Evolutionary conservation across 2,113 vertebrate genomes (phyloP).

Genomic region (Apistogramma diplotaenia): DNA sequence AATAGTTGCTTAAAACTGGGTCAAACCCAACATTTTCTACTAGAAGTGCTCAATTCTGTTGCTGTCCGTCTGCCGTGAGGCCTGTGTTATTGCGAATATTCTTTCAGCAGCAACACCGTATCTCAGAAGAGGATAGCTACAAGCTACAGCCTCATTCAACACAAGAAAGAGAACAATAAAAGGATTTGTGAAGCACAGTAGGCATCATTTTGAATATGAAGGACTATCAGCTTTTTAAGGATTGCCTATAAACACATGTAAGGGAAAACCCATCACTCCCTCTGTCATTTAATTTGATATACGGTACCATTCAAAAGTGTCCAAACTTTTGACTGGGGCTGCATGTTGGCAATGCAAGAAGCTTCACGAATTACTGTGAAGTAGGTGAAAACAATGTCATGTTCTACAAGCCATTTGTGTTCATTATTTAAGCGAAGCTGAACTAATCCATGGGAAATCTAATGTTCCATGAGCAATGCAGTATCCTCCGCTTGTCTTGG

Average conservation of each 20-base stretch:
- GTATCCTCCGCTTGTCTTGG: slow-evolving; percentile 36
- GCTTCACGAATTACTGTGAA: slow-evolving; percentile 4
- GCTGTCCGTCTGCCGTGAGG: slow-evolving; percentile 24
- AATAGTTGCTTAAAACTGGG: slow-evolving; percentile 28
- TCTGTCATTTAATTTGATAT: slow-evolving; percentile 4
- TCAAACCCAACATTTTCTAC: slow-evolving; percentile 4
- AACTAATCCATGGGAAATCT: slow-evolving; percentile 47
- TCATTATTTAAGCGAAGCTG: slow-evolving; percentile 42
- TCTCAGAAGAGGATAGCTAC: slow-evolving; percentile 48
- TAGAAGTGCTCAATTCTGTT: slow-evolving; percentile 31
- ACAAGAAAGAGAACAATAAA: slow-evolving; percentile 10
- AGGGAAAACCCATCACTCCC: neutral
- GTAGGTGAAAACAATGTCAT: slow-evolving; percentile 42
- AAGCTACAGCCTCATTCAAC: slow-evolving; percentile 58
- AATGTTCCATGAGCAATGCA: slow-evolving; percentile 56
- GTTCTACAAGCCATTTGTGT: slow-evolving; percentile 38
- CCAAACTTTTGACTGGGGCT: too few species aligned
- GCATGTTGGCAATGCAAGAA: neutral
- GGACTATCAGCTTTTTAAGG: slow-evolving; percentile 1
- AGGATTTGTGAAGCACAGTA: slow-evolving; percentile 50
- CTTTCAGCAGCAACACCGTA: slow-evolving; percentile 45
- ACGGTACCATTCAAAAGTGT: too few species aligned
- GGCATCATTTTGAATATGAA: slow-evolving; percentile 40
- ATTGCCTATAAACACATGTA: neutral
- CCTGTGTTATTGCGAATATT: slow-evolving; percentile 27